Evolutionary conservation across 2,888 invertebrate species (phyloP).

Genomic region (Drosophila robusta): DNA sequence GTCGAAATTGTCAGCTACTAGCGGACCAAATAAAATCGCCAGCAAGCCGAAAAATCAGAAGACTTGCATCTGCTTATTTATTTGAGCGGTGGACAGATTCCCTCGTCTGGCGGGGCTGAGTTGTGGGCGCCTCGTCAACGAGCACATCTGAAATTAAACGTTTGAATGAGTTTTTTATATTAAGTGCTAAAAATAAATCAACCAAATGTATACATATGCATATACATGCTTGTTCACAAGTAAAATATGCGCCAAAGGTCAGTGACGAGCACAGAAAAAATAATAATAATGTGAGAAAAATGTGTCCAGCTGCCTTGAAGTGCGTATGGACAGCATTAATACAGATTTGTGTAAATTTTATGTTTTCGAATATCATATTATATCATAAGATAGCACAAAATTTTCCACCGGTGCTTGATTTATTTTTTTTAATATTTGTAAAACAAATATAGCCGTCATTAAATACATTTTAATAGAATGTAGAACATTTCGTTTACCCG

Average conservation of each 20-base stretch:
- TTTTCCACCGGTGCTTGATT: no score
- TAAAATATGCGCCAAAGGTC: slow-evolving; percentile 50
- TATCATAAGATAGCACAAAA: no score
- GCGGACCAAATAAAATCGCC: slow-evolving; percentile 4
- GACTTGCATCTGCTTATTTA: slow-evolving; percentile 44
- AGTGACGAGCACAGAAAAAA: slow-evolving; percentile 36
- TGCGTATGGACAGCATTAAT: not conserved
- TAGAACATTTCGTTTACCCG: no score
- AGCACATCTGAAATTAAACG: slow-evolving; percentile 36
- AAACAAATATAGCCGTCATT: not conserved
- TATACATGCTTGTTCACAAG: slow-evolving; percentile 17
- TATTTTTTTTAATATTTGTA: not conserved
- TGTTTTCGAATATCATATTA: no score
- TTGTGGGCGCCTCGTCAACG: slow-evolving; percentile 1
- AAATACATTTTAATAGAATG: not conserved
- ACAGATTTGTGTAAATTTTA: not conserved
- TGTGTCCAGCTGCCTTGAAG: slow-evolving; percentile 12
- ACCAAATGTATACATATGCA: slow-evolving; percentile 23
- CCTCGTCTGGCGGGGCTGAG: not conserved
- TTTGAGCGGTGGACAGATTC: slow-evolving; percentile 27
- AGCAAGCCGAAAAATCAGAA: slow-evolving; percentile 32
- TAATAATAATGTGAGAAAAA: slow-evolving; percentile 38
- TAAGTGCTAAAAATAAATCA: slow-evolving; percentile 67
- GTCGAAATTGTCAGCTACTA: slow-evolving; percentile 22
- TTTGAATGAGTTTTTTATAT: slow-evolving; percentile 56